These are phyloP conservation scores for Indri indri DNA, from an alignment of 2,113 vertebrate species.

Conservation along the genomic window DNA sequence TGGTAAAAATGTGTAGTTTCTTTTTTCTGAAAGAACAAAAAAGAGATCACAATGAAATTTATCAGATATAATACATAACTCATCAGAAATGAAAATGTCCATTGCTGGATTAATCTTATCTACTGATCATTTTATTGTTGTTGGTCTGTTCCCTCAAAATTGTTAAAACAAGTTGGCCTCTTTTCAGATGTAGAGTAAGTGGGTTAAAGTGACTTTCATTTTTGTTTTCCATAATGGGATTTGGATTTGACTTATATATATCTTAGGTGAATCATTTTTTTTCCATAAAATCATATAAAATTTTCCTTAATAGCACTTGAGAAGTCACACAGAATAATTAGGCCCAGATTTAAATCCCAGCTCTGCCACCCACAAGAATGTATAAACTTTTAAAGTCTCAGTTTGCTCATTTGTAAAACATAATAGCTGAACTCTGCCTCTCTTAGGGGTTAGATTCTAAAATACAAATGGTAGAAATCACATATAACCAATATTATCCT, in stretches of 20 bases:
- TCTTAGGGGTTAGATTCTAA: not conserved
- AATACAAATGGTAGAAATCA: not conserved
- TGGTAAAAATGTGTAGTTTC: not conserved
- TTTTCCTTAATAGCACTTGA: not conserved
- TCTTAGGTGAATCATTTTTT: not conserved
- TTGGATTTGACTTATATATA: not conserved
- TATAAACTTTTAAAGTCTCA: not conserved
- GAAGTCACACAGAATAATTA: not conserved
- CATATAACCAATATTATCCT: not conserved
- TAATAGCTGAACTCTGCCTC: not conserved
- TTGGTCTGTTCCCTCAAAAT: not conserved
- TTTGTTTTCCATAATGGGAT: not conserved
- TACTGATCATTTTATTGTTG: not conserved
- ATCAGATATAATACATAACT: not conserved
- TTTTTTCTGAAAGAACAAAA: not conserved
- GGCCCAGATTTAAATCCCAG: not conserved
- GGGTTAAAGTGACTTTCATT: not conserved
- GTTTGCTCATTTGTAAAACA: not conserved
- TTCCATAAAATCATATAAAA: not conserved
- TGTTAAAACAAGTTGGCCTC: not conserved
- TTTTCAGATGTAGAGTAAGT: not conserved
- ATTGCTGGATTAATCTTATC: not conserved
- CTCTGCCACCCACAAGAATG: not conserved
- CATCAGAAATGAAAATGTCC: not conserved
- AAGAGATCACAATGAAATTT: not conserved